A percentile compares a stretch with the other conserved stretches of the same genome.
Evolutionary conservation across 1,140 invertebrate species (phyloP).

Genomic region (Bombus impatiens): DNA sequence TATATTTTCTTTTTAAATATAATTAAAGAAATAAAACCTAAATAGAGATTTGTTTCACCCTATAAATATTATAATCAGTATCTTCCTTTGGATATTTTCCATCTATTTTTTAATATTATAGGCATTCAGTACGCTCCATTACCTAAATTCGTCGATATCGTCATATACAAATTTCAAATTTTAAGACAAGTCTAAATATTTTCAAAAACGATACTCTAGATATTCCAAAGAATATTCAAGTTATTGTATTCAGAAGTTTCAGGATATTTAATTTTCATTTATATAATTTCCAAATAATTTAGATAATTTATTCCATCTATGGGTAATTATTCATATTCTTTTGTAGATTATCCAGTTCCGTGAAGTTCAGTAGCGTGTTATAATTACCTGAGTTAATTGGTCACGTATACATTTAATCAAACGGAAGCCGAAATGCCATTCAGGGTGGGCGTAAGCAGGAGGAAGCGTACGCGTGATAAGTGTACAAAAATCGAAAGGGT

Average conservation of each 20-base stretch:
- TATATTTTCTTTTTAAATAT: too few species aligned
- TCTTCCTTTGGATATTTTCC: too few species aligned
- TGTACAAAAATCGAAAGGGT: slow-evolving; percentile 32
- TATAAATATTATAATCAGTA: too few species aligned
- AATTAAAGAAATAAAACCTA: too few species aligned
- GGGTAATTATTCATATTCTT: background rate
- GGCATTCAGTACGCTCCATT: too few species aligned
- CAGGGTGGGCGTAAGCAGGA: background rate
- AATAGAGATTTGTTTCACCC: too few species aligned
- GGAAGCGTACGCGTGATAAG: background rate
- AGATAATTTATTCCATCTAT: background rate
- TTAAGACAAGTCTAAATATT: too few species aligned
- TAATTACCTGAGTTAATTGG: slow-evolving; percentile 39
- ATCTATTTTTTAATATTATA: too few species aligned
- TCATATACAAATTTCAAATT: too few species aligned
- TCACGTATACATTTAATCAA: slow-evolving; percentile 29
- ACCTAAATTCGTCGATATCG: too few species aligned
- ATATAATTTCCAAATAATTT: background rate
- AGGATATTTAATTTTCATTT: too few species aligned
- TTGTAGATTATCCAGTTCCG: background rate
- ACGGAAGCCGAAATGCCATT: slow-evolving; percentile 25
- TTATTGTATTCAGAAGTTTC: background rate
- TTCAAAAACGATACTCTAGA: too few species aligned
- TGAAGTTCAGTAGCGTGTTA: background rate
- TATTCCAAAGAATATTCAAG: background rate